Evolutionary conservation across 2,888 invertebrate species (phyloP), one percentile per base, ranked within the genome.

Genomic region (Carterocephalus palaemon): DNA sequence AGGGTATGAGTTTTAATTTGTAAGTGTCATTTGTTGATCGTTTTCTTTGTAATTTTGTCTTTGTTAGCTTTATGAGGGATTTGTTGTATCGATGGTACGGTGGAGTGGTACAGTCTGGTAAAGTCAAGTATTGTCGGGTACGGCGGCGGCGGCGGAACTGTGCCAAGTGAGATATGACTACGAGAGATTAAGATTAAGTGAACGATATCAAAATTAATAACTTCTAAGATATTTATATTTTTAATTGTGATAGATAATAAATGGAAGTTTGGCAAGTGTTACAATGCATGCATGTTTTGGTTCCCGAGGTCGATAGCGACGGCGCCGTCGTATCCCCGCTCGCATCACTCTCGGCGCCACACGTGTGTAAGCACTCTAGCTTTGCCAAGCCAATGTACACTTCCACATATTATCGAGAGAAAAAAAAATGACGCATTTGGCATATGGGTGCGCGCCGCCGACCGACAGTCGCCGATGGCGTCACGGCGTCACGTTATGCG

Each of bases 81-180:
- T 83, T 74, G 70, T 74, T 77, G 70, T 77, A 76, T 73, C 68
- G 67, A 69, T 67, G 46, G 42, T 50, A 20, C 32, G 17, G 15
- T 8, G 16, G 31, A 33, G 32, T 67, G 66, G 57, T 62, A 71
- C 67, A 61, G 69, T 64, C 29, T 12, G 29, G 29, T 29, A 29
- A n/a, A n/a, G n/a, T n/a, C n/a, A n/a, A n/a, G n/a, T n/a, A n/a
- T n/a, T n/a, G n/a, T n/a, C 36, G 23, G 61, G 63, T 67, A 64
- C 65, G 70, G 67, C 69, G 73, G 70, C 67, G 70, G 52, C 48
- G 53, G 53, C 81, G 74, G 74, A 73, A 75, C 80, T 83, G 86
- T 86, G 86, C 85, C 86, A 84, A 86, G 83, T 82, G 83, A 83
- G 81, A 81, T 85, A 76, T 80, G 74, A 77, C 60, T 77, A 76